Evolutionary conservation across 2,113 vertebrate genomes (phyloP).

Genomic region (Malurus melanocephalus): DNA sequence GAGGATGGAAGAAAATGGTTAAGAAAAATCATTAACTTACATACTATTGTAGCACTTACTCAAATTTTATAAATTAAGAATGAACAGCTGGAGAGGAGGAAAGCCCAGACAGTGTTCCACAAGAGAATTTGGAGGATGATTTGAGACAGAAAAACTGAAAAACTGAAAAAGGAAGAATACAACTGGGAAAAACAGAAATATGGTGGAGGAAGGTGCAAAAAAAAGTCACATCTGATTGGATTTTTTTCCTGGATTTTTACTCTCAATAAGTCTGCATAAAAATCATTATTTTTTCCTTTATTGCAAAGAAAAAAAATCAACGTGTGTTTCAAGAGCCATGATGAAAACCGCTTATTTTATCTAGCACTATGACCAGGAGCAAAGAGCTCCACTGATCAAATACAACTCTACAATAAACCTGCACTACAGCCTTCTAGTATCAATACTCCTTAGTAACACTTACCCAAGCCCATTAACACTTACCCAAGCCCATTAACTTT

Average conservation of each 20-base stretch:
- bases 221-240: neutral
- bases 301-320: neutral
- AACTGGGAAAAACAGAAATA: neutral
- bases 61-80: neutral
- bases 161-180: neutral
- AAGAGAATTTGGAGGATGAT: neutral
- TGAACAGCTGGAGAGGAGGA: neutral
- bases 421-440: neutral
- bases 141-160: neutral
- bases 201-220: neutral
- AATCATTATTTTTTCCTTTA: neutral
- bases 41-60: neutral
- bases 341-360: neutral
- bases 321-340: neutral
- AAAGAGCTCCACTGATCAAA: neutral
- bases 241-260: neutral
- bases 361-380: neutral
- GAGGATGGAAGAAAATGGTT: neutral
- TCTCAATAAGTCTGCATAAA: neutral
- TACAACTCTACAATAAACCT: neutral
- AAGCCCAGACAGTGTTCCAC: neutral
- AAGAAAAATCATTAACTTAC: constrained; percentile 5
- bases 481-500: neutral
- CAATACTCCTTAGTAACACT: neutral
- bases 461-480: neutral